Evolutionary conservation across 1,140 invertebrate genomes (phyloP).

Genomic region (Leptestheria dahalacensis): DNA sequence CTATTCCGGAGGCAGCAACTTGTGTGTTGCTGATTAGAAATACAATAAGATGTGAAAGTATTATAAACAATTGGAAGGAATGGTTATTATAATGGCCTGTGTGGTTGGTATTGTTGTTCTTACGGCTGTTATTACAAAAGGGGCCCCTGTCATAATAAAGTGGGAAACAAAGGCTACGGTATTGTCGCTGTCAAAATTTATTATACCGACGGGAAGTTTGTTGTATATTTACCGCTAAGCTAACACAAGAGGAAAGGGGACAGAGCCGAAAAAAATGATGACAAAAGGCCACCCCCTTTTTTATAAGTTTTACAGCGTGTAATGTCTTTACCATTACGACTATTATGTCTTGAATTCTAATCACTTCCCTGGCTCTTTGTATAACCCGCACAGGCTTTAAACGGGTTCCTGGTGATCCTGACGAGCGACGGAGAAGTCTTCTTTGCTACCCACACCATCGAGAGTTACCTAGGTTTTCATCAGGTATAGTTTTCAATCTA

Average conservation of each 20-base stretch:
- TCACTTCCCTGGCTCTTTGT: conserved; percentile 9
- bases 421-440: conserved; percentile 98
- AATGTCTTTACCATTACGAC: background rate
- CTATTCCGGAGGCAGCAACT: too few relatives aligned
- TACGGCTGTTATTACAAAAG: background rate
- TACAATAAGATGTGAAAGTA: too few relatives aligned
- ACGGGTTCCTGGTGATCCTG: conserved; percentile 95
- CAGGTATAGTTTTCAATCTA: conserved; percentile 53
- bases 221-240: background rate
- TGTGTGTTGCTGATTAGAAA: too few relatives aligned
- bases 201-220: background rate
- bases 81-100: background rate
- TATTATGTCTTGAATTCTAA: conserved; percentile 7
- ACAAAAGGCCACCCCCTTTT: background rate
- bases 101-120: background rate
- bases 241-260: too few relatives aligned
- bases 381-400: conserved; percentile 68
- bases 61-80: background rate
- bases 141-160: background rate
- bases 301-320: background rate
- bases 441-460: conserved; percentile 97
- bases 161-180: background rate
- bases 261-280: background rate
- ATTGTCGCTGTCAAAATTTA: conserved; percentile 16
- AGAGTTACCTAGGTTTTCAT: conserved; percentile 98